These are phyloP conservation scores for Embidobia sp. DNA, from an alignment of 2,888 invertebrate genomes.

Conservation along the genomic window DNA sequence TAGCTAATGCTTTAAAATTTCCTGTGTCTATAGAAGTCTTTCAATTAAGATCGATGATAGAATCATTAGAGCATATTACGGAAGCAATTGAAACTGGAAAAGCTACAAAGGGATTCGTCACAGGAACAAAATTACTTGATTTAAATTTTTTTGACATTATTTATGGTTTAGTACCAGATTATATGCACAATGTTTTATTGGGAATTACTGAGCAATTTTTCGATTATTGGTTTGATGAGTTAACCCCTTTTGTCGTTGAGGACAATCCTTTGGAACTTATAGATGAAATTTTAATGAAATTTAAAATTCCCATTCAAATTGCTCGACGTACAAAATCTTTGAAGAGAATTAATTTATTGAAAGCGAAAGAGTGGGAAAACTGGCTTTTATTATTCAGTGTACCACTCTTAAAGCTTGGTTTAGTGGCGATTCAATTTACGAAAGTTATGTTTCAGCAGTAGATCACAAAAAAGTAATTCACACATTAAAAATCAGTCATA, in stretches of 20 bases:
- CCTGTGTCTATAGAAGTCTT: constrained; percentile 2
- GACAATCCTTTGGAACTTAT: background rate
- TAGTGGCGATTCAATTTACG: too few relatives aligned
- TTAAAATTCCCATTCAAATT: constrained; percentile 27
- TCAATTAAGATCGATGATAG: background rate
- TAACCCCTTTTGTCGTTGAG: background rate
- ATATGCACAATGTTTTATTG: constrained; percentile 45
- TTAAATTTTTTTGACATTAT: constrained; percentile 51
- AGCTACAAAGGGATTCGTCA: background rate
- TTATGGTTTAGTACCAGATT: constrained; percentile 49
- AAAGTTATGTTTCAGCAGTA: too few relatives aligned
- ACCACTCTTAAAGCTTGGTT: too few relatives aligned
- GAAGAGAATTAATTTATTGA: constrained; percentile 19
- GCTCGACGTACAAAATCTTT: constrained; percentile 29
- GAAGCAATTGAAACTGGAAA: background rate
- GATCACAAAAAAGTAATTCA: background rate
- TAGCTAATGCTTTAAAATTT: constrained; percentile 11
- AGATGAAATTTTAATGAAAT: constrained; percentile 3
- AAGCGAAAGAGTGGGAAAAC: constrained; percentile 31
- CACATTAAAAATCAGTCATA: background rate
- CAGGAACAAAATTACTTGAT: constrained; percentile 8
- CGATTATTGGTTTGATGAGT: constrained; percentile 41
- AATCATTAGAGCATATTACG: constrained; percentile 2
- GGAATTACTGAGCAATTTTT: constrained; percentile 44
- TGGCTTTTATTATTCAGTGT: constrained; percentile 41